Conservation (phyloP, 1,140 invertebrate genomes). For the Phthorimaea operculella region DNA sequence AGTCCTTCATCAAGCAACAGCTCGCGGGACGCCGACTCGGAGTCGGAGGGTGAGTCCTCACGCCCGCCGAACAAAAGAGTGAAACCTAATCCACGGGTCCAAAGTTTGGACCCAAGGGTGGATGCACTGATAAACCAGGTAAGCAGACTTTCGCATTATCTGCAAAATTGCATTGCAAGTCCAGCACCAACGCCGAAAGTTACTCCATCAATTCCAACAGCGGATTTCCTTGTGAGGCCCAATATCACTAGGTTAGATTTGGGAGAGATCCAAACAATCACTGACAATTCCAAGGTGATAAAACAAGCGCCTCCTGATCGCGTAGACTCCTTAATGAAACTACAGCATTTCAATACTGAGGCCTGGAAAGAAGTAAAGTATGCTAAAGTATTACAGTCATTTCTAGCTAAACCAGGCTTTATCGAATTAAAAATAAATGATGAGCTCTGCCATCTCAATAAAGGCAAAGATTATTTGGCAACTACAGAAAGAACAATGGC, state of each 20-base stretch:
- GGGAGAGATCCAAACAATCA: slow-evolving; percentile 3
- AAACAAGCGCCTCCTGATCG: not conserved
- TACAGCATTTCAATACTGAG: slow-evolving; percentile 7
- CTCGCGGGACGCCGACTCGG: too few species aligned
- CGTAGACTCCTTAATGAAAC: slow-evolving; percentile 1
- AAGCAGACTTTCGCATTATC: too few species aligned
- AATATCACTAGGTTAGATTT: not conserved
- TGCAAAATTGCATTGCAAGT: too few species aligned
- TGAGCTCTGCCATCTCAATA: slow-evolving; percentile 20
- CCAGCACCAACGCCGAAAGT: too few species aligned
- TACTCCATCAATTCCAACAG: too few species aligned
- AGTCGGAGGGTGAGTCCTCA: too few species aligned
- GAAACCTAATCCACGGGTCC: too few species aligned
- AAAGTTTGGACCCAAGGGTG: too few species aligned
- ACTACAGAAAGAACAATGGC: slow-evolving; percentile 15
- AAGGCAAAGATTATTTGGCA: slow-evolving; percentile 11
- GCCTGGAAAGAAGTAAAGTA: slow-evolving; percentile 4
- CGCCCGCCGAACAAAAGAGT: too few species aligned
- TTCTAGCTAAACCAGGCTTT: slow-evolving; percentile 21
- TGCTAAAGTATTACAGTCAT: slow-evolving; percentile 5
- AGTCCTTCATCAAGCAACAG: too few species aligned
- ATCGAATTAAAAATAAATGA: slow-evolving; percentile 21
- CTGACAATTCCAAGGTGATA: slow-evolving; percentile 3
- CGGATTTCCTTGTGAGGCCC: not conserved
- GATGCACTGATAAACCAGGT: too few species aligned